Conservation (phyloP, 2,888 invertebrate genomes). For the Cyrtodaria siliqua region DNA sequence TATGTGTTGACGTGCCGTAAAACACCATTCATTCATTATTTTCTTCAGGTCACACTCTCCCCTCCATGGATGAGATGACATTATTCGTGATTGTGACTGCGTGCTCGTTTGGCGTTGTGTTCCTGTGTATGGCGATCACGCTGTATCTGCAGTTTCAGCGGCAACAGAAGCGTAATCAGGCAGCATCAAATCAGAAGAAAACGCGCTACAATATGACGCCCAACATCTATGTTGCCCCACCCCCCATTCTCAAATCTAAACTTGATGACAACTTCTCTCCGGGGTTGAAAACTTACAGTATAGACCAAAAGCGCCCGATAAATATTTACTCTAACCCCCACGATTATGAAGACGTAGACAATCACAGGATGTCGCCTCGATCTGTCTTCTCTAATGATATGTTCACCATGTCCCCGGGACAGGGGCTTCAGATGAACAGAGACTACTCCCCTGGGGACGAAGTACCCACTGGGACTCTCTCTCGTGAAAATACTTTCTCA, state of each 20-base stretch:
- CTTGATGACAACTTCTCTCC: slow-evolving; percentile 61
- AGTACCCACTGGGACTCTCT: slow-evolving; percentile 45
- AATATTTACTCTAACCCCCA: slow-evolving; percentile 73
- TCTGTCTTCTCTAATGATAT: slow-evolving; percentile 46
- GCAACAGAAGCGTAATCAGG: slow-evolving; percentile 74
- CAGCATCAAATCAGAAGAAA: slow-evolving; percentile 62
- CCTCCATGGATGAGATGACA: slow-evolving; percentile 80
- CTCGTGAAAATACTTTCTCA: slow-evolving; percentile 55
- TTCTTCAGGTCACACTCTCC: slow-evolving; percentile 71
- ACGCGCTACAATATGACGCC: slow-evolving; percentile 72
- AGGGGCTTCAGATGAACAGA: slow-evolving; percentile 12
- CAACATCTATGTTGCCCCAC: slow-evolving; percentile 75
- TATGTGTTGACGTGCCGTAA: too few relatives aligned
- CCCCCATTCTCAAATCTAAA: slow-evolving; percentile 69
- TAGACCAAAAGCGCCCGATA: slow-evolving; percentile 60
- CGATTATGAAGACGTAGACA: slow-evolving; percentile 77
- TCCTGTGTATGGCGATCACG: slow-evolving; percentile 78
- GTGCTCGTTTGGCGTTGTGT: slow-evolving; percentile 80
- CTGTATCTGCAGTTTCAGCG: slow-evolving; percentile 78
- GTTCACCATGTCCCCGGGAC: slow-evolving; percentile 30
- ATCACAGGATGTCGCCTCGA: not conserved
- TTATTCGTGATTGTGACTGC: slow-evolving; percentile 79
- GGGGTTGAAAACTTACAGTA: slow-evolving; percentile 63
- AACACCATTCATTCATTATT: not conserved
- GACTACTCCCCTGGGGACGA: slow-evolving; percentile 59